Conservation (phyloP, 2,888 invertebrate species). For the Pycnomerus fuliginosus region DNA sequence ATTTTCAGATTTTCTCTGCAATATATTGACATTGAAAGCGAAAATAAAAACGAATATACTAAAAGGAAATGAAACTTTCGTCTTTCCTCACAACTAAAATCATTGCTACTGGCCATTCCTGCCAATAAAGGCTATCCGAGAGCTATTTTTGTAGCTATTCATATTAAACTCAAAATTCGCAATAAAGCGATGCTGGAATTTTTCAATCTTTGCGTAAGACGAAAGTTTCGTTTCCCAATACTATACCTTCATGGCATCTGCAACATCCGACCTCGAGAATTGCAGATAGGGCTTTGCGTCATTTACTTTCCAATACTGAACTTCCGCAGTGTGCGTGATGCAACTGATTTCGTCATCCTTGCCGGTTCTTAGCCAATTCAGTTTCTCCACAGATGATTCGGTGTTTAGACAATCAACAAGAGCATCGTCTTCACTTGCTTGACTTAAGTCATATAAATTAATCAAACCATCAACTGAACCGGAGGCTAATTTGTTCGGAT, state of each 20-base stretch:
- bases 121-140: too few relatives aligned
- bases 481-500: constrained; percentile 67
- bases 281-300: constrained; percentile 61
- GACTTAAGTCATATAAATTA: constrained; percentile 77
- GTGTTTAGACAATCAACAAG: constrained; percentile 74
- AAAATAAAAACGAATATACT: too few relatives aligned
- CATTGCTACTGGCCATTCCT: too few relatives aligned
- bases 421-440: constrained; percentile 77
- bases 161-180: too few relatives aligned
- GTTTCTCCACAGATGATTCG: constrained; percentile 70
- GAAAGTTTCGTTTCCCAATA: too few relatives aligned
- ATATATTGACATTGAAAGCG: too few relatives aligned
- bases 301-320: constrained; percentile 68
- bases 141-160: too few relatives aligned
- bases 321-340: constrained; percentile 69
- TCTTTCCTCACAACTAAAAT: too few relatives aligned
- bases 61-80: too few relatives aligned
- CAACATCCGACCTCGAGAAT: constrained; percentile 61
- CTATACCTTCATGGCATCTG: constrained; percentile 59
- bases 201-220: too few relatives aligned
- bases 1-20: constrained; percentile 61
- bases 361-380: constrained; percentile 57
- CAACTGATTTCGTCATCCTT: constrained; percentile 61
- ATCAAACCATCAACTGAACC: constrained; percentile 84
- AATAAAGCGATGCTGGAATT: too few relatives aligned